Percentiles rank a stretch among this genome's conserved stretches.
phyloP scores from a whole-genome alignment of 2,113 vertebrate genomes.

The Muntiacus muntjak region DNA sequence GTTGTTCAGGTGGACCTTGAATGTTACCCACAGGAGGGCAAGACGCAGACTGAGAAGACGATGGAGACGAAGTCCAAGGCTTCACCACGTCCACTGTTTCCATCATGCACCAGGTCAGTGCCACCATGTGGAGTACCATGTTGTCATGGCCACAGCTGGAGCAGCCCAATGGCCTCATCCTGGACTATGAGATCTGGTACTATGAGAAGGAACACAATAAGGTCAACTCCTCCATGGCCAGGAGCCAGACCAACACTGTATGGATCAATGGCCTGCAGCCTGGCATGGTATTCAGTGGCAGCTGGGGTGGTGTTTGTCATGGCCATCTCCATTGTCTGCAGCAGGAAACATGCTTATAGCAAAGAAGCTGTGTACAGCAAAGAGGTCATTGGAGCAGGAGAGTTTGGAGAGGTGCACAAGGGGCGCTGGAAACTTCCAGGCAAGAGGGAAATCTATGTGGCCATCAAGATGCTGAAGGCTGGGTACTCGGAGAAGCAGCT shows the following conservation, averaged over 20 bases:
- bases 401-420: conserved; percentile 98
- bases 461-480: conserved; percentile 96
- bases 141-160: conserved; percentile 98
- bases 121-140: conserved; percentile 97
- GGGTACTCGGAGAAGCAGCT: conserved; percentile 97
- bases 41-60: neutral
- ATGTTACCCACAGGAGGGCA: neutral
- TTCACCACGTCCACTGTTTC: conserved; percentile 92
- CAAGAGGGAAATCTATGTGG: conserved; percentile 96
- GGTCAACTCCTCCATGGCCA: conserved; percentile 93
- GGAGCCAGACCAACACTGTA: conserved; percentile 94
- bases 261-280: conserved; percentile 90
- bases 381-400: conserved; percentile 80
- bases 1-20: neutral
- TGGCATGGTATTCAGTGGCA: conserved; percentile 91
- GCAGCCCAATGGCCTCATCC: conserved; percentile 97
- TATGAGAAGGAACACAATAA: conserved; percentile 97
- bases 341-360: conserved; percentile 96
- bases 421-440: conserved; percentile 95
- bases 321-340: conserved; percentile 97
- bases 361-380: conserved; percentile 98
- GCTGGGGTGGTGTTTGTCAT: conserved; percentile 97
- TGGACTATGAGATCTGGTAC: conserved; percentile 96
- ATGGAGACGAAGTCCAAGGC: neutral
- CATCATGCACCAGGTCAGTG: conserved; percentile 99